Evolutionary conservation across 2,797 vertebrate genomes (phyloP).

Genomic region (Trachurus trachurus): DNA sequence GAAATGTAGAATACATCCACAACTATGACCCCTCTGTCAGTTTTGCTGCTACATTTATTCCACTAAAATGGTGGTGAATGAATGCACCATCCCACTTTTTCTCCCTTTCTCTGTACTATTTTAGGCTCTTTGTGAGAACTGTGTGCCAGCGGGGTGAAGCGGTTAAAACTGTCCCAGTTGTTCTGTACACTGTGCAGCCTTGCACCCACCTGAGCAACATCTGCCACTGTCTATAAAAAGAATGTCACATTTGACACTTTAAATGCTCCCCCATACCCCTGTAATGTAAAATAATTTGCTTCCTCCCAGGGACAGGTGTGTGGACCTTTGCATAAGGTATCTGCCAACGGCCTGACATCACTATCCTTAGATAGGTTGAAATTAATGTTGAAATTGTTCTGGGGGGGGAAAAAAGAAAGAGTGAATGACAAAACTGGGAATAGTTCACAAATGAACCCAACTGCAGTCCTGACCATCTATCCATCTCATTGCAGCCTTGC

Average conservation of each 20-base stretch:
- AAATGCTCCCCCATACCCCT: conserved; percentile 3
- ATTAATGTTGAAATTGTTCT: conserved; percentile 8
- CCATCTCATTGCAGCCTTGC: not conserved
- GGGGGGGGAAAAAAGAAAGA: not conserved
- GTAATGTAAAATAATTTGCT: conserved; percentile 16
- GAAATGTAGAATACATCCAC: conserved; percentile 33
- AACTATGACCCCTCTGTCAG: conserved; percentile 42
- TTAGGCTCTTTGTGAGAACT: conserved; percentile 20
- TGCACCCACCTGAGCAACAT: conserved; percentile 38
- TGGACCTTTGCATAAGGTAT: conserved; percentile 1
- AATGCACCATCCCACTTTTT: conserved; percentile 1
- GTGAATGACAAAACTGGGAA: not conserved
- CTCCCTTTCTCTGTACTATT: conserved; percentile 14
- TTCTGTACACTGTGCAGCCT: conserved; percentile 29
- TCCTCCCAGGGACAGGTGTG: conserved; percentile 7
- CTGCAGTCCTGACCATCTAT: not conserved
- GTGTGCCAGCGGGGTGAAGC: conserved; percentile 18
- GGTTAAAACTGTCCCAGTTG: conserved; percentile 30
- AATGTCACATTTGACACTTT: conserved; percentile 38
- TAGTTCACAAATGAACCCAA: conserved; percentile 21
- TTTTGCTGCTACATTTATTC: conserved; percentile 44
- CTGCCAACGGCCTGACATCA: conserved; percentile 22
- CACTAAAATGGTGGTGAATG: conserved; percentile 38
- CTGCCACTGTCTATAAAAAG: conserved; percentile 24
- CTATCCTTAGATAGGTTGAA: not conserved